These are phyloP conservation scores for Gallinago media DNA, from an alignment of 2,113 vertebrate genomes.

Conservation along the genomic window DNA sequence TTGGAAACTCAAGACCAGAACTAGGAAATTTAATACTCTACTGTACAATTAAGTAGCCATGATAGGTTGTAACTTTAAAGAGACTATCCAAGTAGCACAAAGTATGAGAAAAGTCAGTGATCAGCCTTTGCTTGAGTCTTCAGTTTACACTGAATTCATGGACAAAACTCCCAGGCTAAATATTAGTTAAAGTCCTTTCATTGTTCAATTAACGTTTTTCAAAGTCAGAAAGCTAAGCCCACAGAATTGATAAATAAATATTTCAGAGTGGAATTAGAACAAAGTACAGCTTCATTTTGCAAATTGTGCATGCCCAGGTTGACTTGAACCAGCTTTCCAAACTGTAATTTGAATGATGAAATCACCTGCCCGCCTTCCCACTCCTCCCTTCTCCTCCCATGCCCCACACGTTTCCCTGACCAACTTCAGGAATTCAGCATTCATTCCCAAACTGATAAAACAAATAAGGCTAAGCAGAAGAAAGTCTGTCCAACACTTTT, in stretches of 20 bases:
- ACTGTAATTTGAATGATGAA: not conserved
- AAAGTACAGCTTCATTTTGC: not conserved
- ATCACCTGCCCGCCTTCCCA: not conserved
- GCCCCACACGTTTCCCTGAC: not conserved
- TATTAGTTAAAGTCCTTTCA: not conserved
- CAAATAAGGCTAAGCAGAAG: not conserved
- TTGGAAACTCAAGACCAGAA: constrained; percentile 1
- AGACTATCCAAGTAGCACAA: not conserved
- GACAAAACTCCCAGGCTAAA: not conserved
- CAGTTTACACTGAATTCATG: not conserved
- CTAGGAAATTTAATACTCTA: not conserved
- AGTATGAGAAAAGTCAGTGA: not conserved
- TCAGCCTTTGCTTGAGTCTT: not conserved
- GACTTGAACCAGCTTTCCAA: not conserved
- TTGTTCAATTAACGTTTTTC: not conserved
- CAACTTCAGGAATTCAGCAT: not conserved
- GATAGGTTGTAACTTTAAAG: not conserved
- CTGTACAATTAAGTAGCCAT: not conserved
- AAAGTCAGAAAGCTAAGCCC: not conserved
- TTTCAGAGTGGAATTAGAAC: not conserved
- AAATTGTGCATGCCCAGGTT: not conserved
- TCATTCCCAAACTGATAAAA: not conserved
- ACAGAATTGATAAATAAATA: not conserved
- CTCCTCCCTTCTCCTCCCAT: not conserved
- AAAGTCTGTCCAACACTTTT: not conserved